These are phyloP conservation scores for Diadegma fenestrale DNA, from an alignment of 2,888 invertebrate species.

Conservation along the genomic window DNA sequence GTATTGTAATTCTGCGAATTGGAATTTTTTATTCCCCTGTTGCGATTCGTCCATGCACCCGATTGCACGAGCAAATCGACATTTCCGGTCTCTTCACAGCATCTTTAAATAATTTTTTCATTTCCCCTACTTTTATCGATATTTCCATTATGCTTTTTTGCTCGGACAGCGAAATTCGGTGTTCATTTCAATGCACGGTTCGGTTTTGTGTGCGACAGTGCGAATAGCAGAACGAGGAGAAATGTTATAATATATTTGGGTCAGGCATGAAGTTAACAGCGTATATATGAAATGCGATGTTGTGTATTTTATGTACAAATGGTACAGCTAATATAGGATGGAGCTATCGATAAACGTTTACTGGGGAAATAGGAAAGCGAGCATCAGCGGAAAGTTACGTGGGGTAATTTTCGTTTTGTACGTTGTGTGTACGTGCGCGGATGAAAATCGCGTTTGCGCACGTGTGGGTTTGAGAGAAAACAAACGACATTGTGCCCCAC, in stretches of 20 bases:
- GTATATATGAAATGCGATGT: not conserved
- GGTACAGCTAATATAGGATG: conserved; percentile 36
- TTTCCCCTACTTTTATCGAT: not conserved
- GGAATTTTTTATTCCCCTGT: not conserved
- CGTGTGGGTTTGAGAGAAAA: not conserved
- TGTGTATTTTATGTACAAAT: conserved; percentile 20
- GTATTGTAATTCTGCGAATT: conserved; percentile 11
- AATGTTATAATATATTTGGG: not conserved
- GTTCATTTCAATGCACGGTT: conserved; percentile 3
- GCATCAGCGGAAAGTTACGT: conserved; percentile 44
- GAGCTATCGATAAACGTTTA: conserved; percentile 41
- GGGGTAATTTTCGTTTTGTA: conserved; percentile 13
- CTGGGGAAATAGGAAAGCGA: conserved; percentile 44
- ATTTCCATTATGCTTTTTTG: not conserved
- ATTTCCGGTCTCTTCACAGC: not conserved
- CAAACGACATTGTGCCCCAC: not conserved
- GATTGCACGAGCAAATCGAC: not conserved
- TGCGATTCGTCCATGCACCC: not conserved
- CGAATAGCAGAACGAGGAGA: not conserved
- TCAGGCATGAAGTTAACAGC: not conserved
- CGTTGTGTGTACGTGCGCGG: not conserved
- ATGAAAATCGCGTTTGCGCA: not conserved
- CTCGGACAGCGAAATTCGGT: not conserved
- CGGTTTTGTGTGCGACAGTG: not conserved
- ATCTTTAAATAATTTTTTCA: not conserved